Conservation (phyloP, 2,797 vertebrate species). For the Corythornis leucogaster region DNA sequence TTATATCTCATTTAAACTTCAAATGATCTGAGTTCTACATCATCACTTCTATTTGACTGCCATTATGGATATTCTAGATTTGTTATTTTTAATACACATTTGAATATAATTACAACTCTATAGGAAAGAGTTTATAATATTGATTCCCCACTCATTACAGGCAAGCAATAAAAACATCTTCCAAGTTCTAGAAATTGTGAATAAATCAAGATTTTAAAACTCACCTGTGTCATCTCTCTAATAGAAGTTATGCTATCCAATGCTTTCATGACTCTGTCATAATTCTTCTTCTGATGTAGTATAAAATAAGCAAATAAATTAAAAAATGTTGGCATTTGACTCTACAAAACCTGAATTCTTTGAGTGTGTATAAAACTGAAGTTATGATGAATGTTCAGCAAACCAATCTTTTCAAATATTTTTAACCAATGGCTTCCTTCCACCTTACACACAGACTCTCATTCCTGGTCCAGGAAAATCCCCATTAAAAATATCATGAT, state of each 20-base stretch:
- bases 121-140: not conserved
- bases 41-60: not conserved
- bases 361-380: not conserved
- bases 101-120: not conserved
- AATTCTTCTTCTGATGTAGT: conserved; percentile 88
- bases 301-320: conserved; percentile 13
- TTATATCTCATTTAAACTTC: not conserved
- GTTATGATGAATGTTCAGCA: not conserved
- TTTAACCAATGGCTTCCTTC: not conserved
- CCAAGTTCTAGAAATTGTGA: not conserved
- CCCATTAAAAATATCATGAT: not conserved
- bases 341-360: not conserved
- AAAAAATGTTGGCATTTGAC: not conserved
- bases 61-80: not conserved
- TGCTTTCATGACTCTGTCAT: conserved; percentile 89
- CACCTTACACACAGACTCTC: not conserved
- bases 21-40: not conserved
- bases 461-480: not conserved
- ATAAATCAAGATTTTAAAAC: conserved; percentile 8
- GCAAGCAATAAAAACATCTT: not conserved
- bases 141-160: not conserved
- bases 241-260: conserved; percentile 91
- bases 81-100: not conserved
- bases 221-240: conserved; percentile 92
- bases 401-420: not conserved